Evolutionary conservation across 2,113 vertebrate species (phyloP).

Genomic region (Terrapene triunguis): DNA sequence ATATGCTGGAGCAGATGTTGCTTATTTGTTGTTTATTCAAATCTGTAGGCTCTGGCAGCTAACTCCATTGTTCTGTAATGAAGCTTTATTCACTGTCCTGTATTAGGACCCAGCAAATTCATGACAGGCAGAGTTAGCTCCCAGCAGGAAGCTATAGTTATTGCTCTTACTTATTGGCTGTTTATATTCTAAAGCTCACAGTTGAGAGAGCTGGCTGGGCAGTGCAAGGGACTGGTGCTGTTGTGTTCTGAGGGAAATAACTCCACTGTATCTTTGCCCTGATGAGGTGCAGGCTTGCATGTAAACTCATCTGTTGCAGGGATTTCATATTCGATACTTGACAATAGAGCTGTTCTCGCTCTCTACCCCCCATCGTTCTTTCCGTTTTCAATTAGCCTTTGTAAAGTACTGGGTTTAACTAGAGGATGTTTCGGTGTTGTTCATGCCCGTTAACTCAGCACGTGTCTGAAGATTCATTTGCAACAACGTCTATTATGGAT

Average conservation of each 20-base stretch:
- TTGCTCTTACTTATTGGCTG: slow-evolving; percentile 79
- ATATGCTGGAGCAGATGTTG: slow-evolving; percentile 91
- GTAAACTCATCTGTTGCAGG: slow-evolving; percentile 53
- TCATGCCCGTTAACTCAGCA: slow-evolving; percentile 41
- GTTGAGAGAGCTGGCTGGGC: slow-evolving; percentile 62
- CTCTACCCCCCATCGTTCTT: slow-evolving; percentile 7
- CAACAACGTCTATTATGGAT: neutral
- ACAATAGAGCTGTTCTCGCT: slow-evolving; percentile 46
- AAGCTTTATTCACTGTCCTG: slow-evolving; percentile 86
- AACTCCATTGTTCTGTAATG: slow-evolving; percentile 88
- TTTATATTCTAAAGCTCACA: slow-evolving; percentile 72
- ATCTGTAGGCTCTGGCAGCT: slow-evolving; percentile 88
- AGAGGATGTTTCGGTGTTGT: slow-evolving; percentile 8
- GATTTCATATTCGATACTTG: slow-evolving; percentile 55
- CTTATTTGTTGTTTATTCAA: slow-evolving; percentile 91
- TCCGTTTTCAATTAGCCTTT: slow-evolving; percentile 53
- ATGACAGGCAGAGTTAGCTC: slow-evolving; percentile 73
- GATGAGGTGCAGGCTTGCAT: slow-evolving; percentile 42
- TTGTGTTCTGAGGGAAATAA: slow-evolving; percentile 51
- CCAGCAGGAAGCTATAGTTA: slow-evolving; percentile 77
- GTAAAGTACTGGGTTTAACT: slow-evolving; percentile 38
- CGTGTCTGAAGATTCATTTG: slow-evolving; percentile 55
- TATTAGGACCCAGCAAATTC: slow-evolving; percentile 82
- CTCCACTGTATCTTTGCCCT: slow-evolving; percentile 37
- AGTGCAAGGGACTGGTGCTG: slow-evolving; percentile 21